phyloP scores from a whole-genome alignment of 2,113 vertebrate genomes.

The Melanocharis versteri region DNA sequence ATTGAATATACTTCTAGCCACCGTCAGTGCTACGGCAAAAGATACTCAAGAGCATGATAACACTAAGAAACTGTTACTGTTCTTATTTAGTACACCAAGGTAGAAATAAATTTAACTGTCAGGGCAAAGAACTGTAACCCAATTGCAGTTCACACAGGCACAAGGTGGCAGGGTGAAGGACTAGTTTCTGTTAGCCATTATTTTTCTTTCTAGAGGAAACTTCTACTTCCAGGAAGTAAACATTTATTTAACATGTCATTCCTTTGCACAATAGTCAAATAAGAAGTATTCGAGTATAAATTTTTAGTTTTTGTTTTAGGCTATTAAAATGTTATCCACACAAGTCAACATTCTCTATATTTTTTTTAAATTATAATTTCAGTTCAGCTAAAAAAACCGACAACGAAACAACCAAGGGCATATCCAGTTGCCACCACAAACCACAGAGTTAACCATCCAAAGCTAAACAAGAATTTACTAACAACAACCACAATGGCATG shows the following conservation, averaged over 20 bases:
- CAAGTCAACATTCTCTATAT: neutral
- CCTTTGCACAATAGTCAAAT: neutral
- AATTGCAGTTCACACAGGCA: neutral
- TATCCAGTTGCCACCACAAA: neutral
- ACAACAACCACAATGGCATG: neutral
- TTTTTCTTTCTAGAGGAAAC: neutral
- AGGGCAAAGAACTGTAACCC: neutral
- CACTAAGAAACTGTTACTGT: neutral
- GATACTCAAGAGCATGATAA: neutral
- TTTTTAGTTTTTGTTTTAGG: neutral
- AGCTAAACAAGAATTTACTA: neutral
- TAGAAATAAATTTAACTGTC: neutral
- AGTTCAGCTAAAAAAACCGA: neutral
- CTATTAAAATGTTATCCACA: neutral
- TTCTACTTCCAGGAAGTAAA: slow-evolving; percentile 24
- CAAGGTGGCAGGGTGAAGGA: rapidly evolving
- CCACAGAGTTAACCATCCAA: neutral
- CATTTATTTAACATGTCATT: neutral
- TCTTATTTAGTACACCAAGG: neutral
- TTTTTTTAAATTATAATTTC: neutral
- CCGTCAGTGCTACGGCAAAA: neutral
- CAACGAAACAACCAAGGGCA: neutral
- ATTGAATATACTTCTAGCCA: neutral
- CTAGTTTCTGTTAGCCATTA: neutral
- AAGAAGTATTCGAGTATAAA: neutral